A percentile compares a stretch with the other conserved stretches of the same genome.
phyloP scores from a whole-genome alignment of 2,797 vertebrate genomes.

The Gila robusta region DNA sequence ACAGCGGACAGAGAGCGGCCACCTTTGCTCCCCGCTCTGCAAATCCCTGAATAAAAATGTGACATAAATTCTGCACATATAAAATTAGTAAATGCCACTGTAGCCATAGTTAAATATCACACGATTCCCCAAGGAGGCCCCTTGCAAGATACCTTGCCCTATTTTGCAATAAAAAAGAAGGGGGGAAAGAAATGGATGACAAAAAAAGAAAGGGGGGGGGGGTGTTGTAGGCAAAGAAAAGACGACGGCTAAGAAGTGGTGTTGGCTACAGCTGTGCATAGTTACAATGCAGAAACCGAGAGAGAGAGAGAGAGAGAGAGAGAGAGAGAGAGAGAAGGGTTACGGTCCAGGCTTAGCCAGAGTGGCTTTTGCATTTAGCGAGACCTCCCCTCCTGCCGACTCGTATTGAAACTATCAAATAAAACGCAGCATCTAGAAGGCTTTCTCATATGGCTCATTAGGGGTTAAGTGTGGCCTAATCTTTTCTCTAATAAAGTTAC shows the following conservation, averaged over 20 bases:
- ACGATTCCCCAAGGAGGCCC: conserved; percentile 72
- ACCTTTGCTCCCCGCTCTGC: conserved; percentile 83
- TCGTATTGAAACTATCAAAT: conserved; percentile 80
- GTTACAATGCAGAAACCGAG: conserved; percentile 18
- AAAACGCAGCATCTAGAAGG: conserved; percentile 66
- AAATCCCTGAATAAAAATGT: conserved; percentile 85
- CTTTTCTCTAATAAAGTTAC: conserved; percentile 87
- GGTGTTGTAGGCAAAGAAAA: conserved; percentile 17
- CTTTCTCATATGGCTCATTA: conserved; percentile 72
- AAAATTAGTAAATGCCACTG: conserved; percentile 91
- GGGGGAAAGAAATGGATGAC: not conserved
- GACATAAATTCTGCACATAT: conserved; percentile 89
- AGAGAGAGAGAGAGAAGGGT: conserved; percentile 34
- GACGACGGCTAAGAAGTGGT: conserved; percentile 8
- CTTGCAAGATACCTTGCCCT: conserved; percentile 83
- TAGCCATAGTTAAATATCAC: conserved; percentile 90
- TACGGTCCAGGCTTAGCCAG: conserved; percentile 54
- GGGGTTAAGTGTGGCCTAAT: conserved; percentile 89
- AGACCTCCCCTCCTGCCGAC: conserved; percentile 48
- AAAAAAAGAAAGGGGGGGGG: conserved; percentile 3
- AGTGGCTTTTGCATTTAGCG: conserved; percentile 55
- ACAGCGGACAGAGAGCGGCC: conserved; percentile 81
- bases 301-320: too few relatives aligned
- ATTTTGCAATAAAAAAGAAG: conserved; percentile 71
- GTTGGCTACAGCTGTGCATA: conserved; percentile 18